Conservation (phyloP, 2,888 invertebrate genomes). For the Lasioglossum pauxillum region DNA sequence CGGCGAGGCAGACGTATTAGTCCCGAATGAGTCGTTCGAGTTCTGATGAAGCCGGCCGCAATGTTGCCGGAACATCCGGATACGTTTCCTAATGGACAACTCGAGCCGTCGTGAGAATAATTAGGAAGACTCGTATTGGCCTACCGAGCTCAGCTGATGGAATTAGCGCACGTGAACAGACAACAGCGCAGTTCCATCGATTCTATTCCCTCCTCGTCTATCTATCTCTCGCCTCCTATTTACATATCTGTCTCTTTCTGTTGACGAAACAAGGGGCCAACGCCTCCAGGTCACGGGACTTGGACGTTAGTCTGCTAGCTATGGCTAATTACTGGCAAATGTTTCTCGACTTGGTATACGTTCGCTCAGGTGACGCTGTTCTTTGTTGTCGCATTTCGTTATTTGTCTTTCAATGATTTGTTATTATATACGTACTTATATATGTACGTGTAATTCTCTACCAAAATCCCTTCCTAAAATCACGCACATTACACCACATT, state of each 20-base stretch:
- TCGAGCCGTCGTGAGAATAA: conserved; percentile 5
- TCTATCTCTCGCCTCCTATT: background rate
- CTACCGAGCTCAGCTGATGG: conserved; percentile 6
- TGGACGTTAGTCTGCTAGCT: background rate
- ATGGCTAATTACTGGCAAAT: background rate
- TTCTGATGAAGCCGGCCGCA: conserved; percentile 44
- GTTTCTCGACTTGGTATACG: background rate
- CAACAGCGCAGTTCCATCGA: background rate
- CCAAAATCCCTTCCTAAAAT: background rate
- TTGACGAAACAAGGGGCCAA: background rate
- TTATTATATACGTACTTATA: background rate
- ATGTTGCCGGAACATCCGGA: conserved; percentile 41
- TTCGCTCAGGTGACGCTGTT: background rate
- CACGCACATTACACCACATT: background rate
- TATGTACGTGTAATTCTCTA: no score
- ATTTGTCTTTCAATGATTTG: background rate
- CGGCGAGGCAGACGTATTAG: background rate
- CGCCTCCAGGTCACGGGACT: background rate
- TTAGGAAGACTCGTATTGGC: conserved; percentile 7
- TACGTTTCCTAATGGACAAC: conserved; percentile 38
- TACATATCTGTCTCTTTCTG: background rate
- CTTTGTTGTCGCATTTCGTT: background rate
- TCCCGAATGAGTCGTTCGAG: conserved; percentile 16
- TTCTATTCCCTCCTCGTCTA: background rate
- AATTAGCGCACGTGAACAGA: background rate